Percentiles rank a stretch among this genome's conserved stretches.
Evolutionary conservation across 1,140 invertebrate species (phyloP).

Genomic region (Globodera ellingtonae): DNA sequence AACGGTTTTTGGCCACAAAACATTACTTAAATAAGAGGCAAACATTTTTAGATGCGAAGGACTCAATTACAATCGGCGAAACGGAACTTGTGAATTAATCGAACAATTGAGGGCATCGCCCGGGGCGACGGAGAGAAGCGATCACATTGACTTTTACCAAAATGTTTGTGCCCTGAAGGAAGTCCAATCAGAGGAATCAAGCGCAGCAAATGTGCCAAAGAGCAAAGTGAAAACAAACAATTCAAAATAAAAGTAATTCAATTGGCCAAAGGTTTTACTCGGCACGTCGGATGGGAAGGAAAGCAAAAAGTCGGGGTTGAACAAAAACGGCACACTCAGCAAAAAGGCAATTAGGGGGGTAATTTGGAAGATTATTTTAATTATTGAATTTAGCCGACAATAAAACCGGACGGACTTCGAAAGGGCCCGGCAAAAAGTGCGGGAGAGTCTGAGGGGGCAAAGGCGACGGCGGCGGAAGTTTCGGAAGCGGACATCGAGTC

Average conservation of each 20-base stretch:
- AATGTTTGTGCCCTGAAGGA: slow-evolving; percentile 63
- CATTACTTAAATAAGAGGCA: neutral
- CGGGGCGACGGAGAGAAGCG: slow-evolving; percentile 44
- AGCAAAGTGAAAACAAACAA: slow-evolving; percentile 2
- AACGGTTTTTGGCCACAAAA: slow-evolving; percentile 25
- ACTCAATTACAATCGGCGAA: slow-evolving; percentile 65
- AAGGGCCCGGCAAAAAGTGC: neutral
- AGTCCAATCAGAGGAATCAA: slow-evolving; percentile 36
- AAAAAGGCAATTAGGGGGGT: neutral
- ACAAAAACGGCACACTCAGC: neutral
- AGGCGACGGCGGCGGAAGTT: neutral
- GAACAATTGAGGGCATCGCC: slow-evolving; percentile 20
- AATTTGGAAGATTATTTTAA: neutral
- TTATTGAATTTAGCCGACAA: neutral
- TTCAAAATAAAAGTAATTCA: neutral
- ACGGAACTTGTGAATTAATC: slow-evolving; percentile 58
- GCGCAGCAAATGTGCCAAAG: slow-evolving; percentile 62
- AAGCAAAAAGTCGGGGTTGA: slow-evolving; percentile 9
- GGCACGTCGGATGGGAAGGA: slow-evolving; percentile 11
- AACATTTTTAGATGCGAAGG: slow-evolving; percentile 51
- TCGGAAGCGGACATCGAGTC: neutral
- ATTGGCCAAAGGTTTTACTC: neutral
- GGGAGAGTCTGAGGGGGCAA: neutral
- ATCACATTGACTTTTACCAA: slow-evolving; percentile 63
- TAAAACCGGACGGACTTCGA: neutral